A percentile compares a stretch with the other conserved stretches of the same genome.
phyloP scores from a whole-genome alignment of 1,140 invertebrate species.

The Drosophila subpulchrella region DNA sequence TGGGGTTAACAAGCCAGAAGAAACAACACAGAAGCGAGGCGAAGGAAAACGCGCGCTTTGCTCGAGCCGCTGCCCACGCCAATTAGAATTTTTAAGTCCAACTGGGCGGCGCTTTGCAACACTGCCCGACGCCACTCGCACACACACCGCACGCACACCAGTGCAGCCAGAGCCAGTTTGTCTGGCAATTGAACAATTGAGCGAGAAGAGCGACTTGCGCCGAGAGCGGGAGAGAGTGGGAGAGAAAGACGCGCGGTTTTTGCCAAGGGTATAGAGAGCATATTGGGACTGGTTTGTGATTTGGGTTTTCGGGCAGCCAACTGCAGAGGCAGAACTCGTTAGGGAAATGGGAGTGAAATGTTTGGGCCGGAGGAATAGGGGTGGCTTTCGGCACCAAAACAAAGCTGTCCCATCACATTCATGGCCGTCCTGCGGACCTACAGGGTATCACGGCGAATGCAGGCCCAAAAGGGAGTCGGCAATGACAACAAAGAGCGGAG shows the following conservation, averaged over 20 bases:
- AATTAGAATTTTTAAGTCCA: slow-evolving; percentile 74
- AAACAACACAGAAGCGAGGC: slow-evolving; percentile 14
- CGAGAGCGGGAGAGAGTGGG: slow-evolving; percentile 19
- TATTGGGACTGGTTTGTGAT: slow-evolving; percentile 25
- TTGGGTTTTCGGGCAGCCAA: not conserved
- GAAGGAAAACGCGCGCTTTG: slow-evolving; percentile 52
- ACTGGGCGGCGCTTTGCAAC: slow-evolving; percentile 56
- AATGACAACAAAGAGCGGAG: slow-evolving; percentile 76
- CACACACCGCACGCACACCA: slow-evolving; percentile 35
- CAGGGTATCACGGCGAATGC: slow-evolving; percentile 57
- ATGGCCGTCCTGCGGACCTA: not conserved
- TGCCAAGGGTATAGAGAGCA: slow-evolving; percentile 43
- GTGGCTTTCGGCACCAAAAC: slow-evolving; percentile 15
- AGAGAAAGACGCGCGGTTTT: slow-evolving; percentile 64
- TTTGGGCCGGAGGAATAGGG: not conserved
- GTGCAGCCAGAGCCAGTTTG: slow-evolving; percentile 50
- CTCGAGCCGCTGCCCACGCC: slow-evolving; percentile 52
- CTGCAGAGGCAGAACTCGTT: slow-evolving; percentile 1
- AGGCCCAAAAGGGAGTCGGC: slow-evolving; percentile 71
- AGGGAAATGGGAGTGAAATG: slow-evolving; percentile 2
- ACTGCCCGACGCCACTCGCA: slow-evolving; percentile 39
- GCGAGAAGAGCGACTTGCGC: slow-evolving; percentile 73
- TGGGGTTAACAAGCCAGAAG: not conserved
- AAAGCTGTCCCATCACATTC: slow-evolving; percentile 6
- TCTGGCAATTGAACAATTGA: slow-evolving; percentile 62